These are phyloP conservation scores for Muscicapa striata DNA, from an alignment of 2,797 vertebrate genomes.

Conservation along the genomic window DNA sequence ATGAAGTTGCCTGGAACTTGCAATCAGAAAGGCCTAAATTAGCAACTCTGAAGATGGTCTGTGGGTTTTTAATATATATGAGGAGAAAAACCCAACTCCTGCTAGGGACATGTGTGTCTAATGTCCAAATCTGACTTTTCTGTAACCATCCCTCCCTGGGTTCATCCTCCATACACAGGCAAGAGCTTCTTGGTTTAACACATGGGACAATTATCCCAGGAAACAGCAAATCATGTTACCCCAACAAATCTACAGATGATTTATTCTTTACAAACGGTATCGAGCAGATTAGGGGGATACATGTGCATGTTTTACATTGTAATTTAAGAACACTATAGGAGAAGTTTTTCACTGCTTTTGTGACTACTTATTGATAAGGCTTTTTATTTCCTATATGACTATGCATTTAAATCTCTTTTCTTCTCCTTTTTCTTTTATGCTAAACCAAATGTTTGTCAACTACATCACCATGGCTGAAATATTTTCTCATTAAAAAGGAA, in stretches of 20 bases:
- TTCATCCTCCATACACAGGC: background rate
- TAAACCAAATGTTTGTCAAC: background rate
- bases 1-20: background rate
- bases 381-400: background rate
- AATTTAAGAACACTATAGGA: background rate
- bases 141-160: background rate
- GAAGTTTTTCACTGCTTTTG: background rate
- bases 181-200: background rate
- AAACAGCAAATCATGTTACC: background rate
- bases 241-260: background rate
- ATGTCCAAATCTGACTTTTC: background rate
- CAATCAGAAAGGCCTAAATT: constrained; percentile 11
- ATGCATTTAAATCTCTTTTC: background rate
- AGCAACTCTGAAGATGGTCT: background rate
- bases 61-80: background rate
- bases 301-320: background rate
- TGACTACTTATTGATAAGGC: background rate
- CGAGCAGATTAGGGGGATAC: background rate
- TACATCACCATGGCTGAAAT: background rate
- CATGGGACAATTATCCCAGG: background rate
- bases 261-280: background rate
- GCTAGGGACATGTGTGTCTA: background rate
- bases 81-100: background rate
- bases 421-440: background rate
- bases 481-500: background rate